Conservation (phyloP, 2,888 invertebrate species). For the Chironomus tentans region DNA sequence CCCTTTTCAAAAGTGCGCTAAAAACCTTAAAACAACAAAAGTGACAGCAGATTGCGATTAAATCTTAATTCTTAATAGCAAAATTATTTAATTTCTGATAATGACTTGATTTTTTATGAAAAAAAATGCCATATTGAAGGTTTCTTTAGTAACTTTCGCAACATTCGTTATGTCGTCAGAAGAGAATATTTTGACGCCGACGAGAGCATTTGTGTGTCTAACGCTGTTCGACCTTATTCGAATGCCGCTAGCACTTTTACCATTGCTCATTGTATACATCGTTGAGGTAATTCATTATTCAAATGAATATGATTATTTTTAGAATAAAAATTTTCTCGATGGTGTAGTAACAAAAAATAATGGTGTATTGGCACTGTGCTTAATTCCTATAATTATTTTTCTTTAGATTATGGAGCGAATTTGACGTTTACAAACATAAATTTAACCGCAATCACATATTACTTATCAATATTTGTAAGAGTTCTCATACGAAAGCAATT, state of each 20-base stretch:
- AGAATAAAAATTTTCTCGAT: not conserved
- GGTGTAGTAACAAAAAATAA: not conserved
- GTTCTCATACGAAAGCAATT: too few species aligned
- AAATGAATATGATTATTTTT: too few species aligned
- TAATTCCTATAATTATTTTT: not conserved
- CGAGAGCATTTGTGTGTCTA: constrained; percentile 78
- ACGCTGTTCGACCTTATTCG: constrained; percentile 80
- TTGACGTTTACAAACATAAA: not conserved
- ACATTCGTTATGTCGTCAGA: constrained; percentile 63
- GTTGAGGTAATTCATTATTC: constrained; percentile 56
- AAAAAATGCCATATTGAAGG: constrained; percentile 44
- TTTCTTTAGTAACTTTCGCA: constrained; percentile 74
- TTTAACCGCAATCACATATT: constrained; percentile 7
- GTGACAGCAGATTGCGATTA: not conserved
- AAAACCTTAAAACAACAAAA: not conserved
- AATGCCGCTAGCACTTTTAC: constrained; percentile 74
- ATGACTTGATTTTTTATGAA: constrained; percentile 27
- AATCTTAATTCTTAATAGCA: not conserved
- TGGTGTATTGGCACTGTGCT: not conserved
- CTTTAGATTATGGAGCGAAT: not conserved
- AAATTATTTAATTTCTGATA: not conserved
- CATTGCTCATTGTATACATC: constrained; percentile 61
- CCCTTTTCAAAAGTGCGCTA: not conserved
- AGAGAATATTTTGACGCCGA: constrained; percentile 64
- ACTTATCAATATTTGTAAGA: too few species aligned